phyloP scores from a whole-genome alignment of 2,888 invertebrate species.

The Leucozona laternaria region DNA sequence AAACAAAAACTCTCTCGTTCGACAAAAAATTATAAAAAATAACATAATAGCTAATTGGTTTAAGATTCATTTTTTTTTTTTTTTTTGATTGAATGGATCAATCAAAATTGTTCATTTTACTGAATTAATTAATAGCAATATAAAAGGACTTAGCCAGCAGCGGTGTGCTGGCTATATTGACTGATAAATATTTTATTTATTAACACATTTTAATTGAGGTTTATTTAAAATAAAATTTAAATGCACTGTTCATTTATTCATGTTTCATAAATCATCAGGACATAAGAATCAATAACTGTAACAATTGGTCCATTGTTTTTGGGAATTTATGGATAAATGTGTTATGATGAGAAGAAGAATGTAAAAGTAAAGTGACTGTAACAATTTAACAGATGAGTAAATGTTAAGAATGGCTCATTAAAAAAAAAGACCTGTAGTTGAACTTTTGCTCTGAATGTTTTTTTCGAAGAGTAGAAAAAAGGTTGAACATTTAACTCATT shows the following conservation, averaged over 20 bases:
- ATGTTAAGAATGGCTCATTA: no score
- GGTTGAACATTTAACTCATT: no score
- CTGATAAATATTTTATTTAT: not conserved
- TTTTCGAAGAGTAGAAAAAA: no score
- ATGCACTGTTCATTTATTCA: not conserved
- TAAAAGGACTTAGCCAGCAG: not conserved
- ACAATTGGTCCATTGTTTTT: not conserved
- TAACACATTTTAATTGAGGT: conserved; percentile 9
- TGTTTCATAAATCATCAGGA: not conserved
- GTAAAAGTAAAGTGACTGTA: not conserved
- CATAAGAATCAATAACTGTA: not conserved
- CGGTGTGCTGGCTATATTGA: not conserved
- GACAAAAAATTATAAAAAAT: not conserved
- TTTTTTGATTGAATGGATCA: not conserved
- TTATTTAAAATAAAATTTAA: conserved; percentile 5
- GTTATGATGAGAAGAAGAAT: not conserved
- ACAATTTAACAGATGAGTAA: no score
- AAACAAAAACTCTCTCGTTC: not conserved
- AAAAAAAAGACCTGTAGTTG: no score
- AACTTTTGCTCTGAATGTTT: no score
- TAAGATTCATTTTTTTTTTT: not conserved
- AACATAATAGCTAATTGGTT: not conserved
- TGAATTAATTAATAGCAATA: not conserved
- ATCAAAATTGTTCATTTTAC: not conserved
- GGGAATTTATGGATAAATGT: not conserved